A percentile compares a stretch with the other conserved stretches of the same genome.
These are phyloP conservation scores for Tethea ocularis DNA, from an alignment of 2,888 invertebrate species.

Conservation along the genomic window DNA sequence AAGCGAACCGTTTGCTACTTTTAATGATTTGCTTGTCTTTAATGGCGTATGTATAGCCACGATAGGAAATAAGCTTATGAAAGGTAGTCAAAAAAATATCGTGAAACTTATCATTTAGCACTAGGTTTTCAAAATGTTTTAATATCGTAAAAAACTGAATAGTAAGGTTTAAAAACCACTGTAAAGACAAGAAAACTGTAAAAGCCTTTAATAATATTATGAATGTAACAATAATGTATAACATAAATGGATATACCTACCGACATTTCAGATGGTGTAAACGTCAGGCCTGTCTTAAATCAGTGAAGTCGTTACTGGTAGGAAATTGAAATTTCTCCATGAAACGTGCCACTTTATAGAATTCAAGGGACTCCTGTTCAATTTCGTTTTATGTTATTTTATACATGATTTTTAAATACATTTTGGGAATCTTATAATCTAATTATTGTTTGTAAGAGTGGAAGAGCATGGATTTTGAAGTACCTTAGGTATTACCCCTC, in stretches of 20 bases:
- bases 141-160: too few relatives aligned
- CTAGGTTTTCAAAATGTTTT: too few relatives aligned
- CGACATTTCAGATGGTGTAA: constrained; percentile 25
- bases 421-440: not conserved
- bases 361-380: constrained; percentile 39
- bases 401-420: not conserved
- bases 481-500: too few relatives aligned
- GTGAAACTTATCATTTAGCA: not conserved
- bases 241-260: constrained; percentile 31
- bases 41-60: constrained; percentile 14
- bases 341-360: constrained; percentile 41
- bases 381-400: constrained; percentile 33
- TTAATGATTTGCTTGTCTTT: constrained; percentile 34
- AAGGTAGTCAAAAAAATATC: constrained; percentile 16
- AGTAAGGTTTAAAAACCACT: too few relatives aligned
- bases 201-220: too few relatives aligned
- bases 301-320: constrained; percentile 54
- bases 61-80: constrained; percentile 15
- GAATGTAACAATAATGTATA: constrained; percentile 32
- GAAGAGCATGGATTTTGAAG: too few relatives aligned
- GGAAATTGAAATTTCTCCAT: constrained; percentile 68
- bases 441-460: not conserved
- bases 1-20: constrained; percentile 39
- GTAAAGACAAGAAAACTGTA: too few relatives aligned
- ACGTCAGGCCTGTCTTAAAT: constrained; percentile 46